phyloP scores from a whole-genome alignment of 2,888 invertebrate species.

The Drosophila parthenogenetica region DNA sequence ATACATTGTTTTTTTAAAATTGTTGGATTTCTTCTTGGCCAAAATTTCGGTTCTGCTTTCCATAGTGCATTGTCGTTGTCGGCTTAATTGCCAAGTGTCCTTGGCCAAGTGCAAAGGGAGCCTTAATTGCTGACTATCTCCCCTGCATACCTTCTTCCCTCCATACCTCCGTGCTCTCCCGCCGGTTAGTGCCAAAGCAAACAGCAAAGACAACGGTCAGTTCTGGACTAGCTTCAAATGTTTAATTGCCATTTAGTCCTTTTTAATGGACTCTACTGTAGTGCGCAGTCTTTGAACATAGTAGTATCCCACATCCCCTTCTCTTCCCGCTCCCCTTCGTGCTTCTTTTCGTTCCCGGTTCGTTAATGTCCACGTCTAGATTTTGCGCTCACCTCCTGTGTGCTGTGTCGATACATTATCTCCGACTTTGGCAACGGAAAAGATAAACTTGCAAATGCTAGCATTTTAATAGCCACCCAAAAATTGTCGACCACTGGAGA shows the following conservation, averaged over 20 bases:
- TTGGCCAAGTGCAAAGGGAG: slow-evolving; percentile 74
- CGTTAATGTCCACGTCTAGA: slow-evolving; percentile 78
- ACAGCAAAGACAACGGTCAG: slow-evolving; percentile 46
- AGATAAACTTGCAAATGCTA: slow-evolving; percentile 82
- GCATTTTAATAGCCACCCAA: slow-evolving; percentile 74
- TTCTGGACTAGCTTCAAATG: slow-evolving; percentile 62
- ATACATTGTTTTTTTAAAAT: too few relatives aligned
- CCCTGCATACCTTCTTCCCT: slow-evolving; percentile 1
- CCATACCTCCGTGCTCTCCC: background rate
- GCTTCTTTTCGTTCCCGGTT: slow-evolving; percentile 37
- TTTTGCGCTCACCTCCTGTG: slow-evolving; percentile 70
- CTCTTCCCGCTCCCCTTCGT: background rate
- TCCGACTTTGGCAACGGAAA: slow-evolving; percentile 15
- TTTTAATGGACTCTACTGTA: slow-evolving; percentile 79
- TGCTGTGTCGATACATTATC: slow-evolving; percentile 69
- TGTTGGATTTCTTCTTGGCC: too few relatives aligned
- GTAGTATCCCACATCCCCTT: background rate
- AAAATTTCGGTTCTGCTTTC: background rate
- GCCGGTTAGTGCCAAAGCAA: slow-evolving; percentile 4
- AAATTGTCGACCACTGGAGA: slow-evolving; percentile 39
- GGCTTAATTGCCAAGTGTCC: slow-evolving; percentile 80
- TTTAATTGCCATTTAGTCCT: slow-evolving; percentile 84
- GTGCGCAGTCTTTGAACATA: slow-evolving; percentile 13
- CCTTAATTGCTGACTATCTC: slow-evolving; percentile 67
- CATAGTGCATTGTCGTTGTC: slow-evolving; percentile 42